A percentile compares a stretch with the other conserved stretches of the same genome.
Evolutionary conservation across 2,113 vertebrate species (phyloP).

Genomic region (Australoheros scitulus): DNA sequence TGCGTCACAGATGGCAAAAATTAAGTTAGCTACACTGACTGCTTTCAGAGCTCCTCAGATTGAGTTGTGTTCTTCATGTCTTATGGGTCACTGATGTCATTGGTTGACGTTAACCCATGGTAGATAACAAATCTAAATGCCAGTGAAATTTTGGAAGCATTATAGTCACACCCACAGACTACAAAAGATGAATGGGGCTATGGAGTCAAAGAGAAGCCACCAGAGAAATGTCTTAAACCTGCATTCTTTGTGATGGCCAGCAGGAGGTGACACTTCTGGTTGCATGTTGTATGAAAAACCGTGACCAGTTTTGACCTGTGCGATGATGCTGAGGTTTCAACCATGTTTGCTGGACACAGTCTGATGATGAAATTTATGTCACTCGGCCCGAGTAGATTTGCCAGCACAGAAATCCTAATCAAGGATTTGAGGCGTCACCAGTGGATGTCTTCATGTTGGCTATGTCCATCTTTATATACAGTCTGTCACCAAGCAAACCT

Average conservation of each 20-base stretch:
- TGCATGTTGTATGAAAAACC: too few relatives aligned
- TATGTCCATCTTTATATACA: background rate
- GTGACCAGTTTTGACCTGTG: too few relatives aligned
- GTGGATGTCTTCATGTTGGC: background rate
- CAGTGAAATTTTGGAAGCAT: background rate
- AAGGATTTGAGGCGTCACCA: background rate
- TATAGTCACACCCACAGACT: background rate
- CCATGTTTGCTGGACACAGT: too few relatives aligned
- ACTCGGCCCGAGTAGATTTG: too few relatives aligned
- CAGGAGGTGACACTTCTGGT: background rate
- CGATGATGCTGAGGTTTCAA: too few relatives aligned
- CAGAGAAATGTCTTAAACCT: background rate
- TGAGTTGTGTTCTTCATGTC: rapidly evolving
- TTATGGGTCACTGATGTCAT: background rate
- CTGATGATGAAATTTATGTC: too few relatives aligned
- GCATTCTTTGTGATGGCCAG: background rate
- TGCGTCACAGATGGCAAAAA: too few relatives aligned
- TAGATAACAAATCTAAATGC: background rate
- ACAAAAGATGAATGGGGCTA: background rate
- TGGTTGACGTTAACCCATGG: background rate
- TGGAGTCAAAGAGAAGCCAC: background rate
- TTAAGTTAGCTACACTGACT: background rate
- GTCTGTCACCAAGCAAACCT: background rate
- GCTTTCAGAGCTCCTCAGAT: background rate
- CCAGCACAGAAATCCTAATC: background rate